phyloP scores from a whole-genome alignment of 2,113 vertebrate genomes.

The Ochotona curzoniae region DNA sequence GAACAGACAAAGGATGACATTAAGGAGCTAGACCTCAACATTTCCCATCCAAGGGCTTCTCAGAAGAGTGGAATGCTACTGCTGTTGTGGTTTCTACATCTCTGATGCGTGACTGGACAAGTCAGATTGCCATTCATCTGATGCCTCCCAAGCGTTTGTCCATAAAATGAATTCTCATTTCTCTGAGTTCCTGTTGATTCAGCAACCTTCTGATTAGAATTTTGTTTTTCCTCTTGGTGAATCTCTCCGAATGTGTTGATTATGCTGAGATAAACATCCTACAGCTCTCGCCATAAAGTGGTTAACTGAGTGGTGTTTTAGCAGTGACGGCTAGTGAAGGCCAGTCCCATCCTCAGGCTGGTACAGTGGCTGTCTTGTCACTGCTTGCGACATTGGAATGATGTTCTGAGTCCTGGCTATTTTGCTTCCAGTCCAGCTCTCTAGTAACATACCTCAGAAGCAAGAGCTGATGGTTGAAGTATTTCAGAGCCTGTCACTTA shows the following conservation, averaged over 20 bases:
- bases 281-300: background rate
- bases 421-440: no score
- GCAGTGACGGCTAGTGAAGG: constrained; percentile 1
- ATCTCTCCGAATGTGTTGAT: background rate
- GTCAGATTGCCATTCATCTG: background rate
- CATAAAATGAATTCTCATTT: background rate
- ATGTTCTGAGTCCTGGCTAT: no score
- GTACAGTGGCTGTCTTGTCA: no score
- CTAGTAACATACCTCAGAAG: no score
- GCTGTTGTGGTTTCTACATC: background rate
- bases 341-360: background rate
- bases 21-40: background rate
- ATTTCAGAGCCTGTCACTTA: no score
- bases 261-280: background rate
- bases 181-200: constrained; percentile 39
- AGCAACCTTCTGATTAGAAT: constrained; percentile 32
- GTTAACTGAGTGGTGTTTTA: constrained; percentile 25
- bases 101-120: background rate
- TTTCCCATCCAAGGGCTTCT: background rate
- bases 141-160: background rate
- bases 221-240: constrained; percentile 21
- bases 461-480: no score
- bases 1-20: background rate
- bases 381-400: no score
- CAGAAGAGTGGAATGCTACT: background rate